Evolutionary conservation across 2,888 invertebrate species (phyloP), one percentile per base, ranked within the genome.

Genomic region (Watsonalla cultraria): DNA sequence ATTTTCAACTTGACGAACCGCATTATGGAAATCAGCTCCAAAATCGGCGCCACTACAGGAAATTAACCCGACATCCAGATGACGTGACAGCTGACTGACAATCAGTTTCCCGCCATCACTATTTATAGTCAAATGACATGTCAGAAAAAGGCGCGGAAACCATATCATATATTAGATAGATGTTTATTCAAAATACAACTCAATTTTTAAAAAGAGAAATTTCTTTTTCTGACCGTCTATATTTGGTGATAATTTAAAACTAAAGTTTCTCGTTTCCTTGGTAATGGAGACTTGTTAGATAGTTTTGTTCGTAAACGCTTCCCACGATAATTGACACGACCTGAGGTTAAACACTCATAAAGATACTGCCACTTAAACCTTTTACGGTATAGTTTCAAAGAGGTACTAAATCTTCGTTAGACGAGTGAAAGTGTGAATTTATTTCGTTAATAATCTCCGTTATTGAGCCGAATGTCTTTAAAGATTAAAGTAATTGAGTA

Each of bases 71-170:
- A 60, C 55, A 37, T 39, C 37, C 37, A 13, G 61, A 65, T 63
- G 64, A 61, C 60, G 65, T 69, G 70, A 72, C 70, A 70, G 58
- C 62, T 70, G 72, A 69, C 62, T 70, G 72, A 69, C 66, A 57
- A 64, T 62, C 59, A 53, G 63, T 62, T 73, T 72, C 70, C 70
- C 69, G 68, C 65, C 68, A 65, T 68, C 64, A 57, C 54, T 58
- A 59, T 61, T 54, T 59, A 46, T 59, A 68, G 73, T 72, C 68
- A 69, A 48, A 50, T 46, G 46, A 52, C 58, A 54, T 50, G 59
- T 59, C 57, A 60, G 52, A 54, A 52, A 57, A 55, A 46, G 34
- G 55, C 55, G 55, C 49, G 61, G 56, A 55, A 58, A 55, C n/a
- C n/a, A n/a, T n/a, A n/a, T n/a, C 47, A 45, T 55, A 47, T 7